Base-by-base conservation (phyloP, 2,113 vertebrate species). In the Chunga burmeisteri region DNA sequence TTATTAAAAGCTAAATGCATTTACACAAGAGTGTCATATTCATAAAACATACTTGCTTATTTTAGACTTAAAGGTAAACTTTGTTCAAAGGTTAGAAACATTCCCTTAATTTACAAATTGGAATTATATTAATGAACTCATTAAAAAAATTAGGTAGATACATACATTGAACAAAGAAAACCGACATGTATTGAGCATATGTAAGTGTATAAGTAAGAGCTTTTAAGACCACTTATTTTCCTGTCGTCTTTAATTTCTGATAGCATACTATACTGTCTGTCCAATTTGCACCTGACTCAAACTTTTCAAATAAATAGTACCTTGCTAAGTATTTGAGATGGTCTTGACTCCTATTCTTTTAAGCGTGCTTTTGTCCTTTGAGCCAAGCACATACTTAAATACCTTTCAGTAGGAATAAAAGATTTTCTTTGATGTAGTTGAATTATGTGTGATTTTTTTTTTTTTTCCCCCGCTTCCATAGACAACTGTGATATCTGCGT, bases 41-140 rank as follows among this genome's bases (percentile, higher is more conserved):
- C 2, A 3, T 66, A 86, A 93, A 90, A 36, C 71, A 59, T 11
- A 7, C 14, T 63, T 88, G 50, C 59, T 90, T 80, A 70, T 62
- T 96, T 95, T 85, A 94, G 66, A 62, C 77, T 77, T 92, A 40
- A 84, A 84, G 56, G 47, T 90, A 75, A 88, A 95, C 82, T 66
- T 38, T 85, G 29, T 65, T 94, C 52, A 53, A 80, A 89, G 49
- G 49, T 79, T 95, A 73, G 66, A 85, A 91, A 36, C 25, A 47
- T 78, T 72, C 14, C 50, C 22, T 79, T 86, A 85, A 87, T 91
- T 87, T 95, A 80, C 40, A 53, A 68, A 56, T 59, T 50, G n/a
- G 36, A 90, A 78, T 74, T 66, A 70, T 5, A 86, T 81, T 91
- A 85, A 93, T 67, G 47, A 81, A 70, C 42, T 78, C 22, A 74